A percentile compares a stretch with the other conserved stretches of the same genome.
phyloP scores from a whole-genome alignment of 2,113 vertebrate species.

The Planiliza haematocheilus region DNA sequence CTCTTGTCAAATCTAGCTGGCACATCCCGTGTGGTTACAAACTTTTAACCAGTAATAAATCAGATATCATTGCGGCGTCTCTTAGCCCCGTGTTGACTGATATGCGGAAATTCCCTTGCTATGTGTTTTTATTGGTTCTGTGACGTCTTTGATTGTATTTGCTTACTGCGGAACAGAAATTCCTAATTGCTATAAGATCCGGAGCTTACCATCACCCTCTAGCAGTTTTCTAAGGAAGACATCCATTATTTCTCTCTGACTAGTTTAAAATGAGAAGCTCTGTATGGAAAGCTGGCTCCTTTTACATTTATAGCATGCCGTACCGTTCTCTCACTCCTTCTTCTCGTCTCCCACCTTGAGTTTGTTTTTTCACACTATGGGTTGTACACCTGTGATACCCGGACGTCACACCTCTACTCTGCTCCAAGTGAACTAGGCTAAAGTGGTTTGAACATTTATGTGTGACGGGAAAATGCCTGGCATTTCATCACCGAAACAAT shows the following conservation, averaged over 20 bases:
- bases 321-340: no score
- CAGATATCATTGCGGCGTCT: no score
- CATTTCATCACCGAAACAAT: no score
- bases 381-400: constrained; percentile 12
- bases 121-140: neutral
- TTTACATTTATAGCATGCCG: constrained; percentile 13
- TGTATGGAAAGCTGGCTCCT: neutral
- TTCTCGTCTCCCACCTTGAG: neutral
- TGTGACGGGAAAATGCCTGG: no score
- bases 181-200: constrained; percentile 19
- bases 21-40: no score
- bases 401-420: constrained; percentile 14
- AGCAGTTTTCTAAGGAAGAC: no score
- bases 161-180: constrained; percentile 10
- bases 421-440: no score
- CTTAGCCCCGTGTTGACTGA: neutral
- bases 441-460: no score
- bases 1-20: no score
- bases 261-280: no score
- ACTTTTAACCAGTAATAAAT: neutral
- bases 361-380: constrained; percentile 30
- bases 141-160: constrained; percentile 11
- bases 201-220: constrained; percentile 7
- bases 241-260: no score
- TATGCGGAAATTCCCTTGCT: neutral